phyloP scores from a whole-genome alignment of 1,140 invertebrate genomes.

The Oncopeltus fasciatus region DNA sequence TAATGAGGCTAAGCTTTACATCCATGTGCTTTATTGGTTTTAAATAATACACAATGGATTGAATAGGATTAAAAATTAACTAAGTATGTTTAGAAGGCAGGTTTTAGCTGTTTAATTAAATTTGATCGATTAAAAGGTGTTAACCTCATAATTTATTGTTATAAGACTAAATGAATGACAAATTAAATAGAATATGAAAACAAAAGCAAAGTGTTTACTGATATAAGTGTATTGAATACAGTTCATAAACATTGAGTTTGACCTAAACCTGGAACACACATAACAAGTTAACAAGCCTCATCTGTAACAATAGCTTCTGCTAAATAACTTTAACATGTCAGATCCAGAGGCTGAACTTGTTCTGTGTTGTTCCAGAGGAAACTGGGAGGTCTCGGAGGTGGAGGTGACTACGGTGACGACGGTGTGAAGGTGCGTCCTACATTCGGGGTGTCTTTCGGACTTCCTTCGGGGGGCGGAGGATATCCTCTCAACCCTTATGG shows the following conservation, averaged over 20 bases:
- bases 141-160: not conserved
- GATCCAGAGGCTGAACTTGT: slow-evolving; percentile 2
- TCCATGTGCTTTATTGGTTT: too few relatives aligned
- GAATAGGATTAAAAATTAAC: too few relatives aligned
- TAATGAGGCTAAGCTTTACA: too few relatives aligned
- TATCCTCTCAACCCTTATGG: slow-evolving; percentile 59
- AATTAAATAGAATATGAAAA: too few relatives aligned
- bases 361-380: slow-evolving; percentile 21
- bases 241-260: not conserved
- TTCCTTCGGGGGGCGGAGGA: slow-evolving; percentile 54
- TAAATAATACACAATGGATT: too few relatives aligned
- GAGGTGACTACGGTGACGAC: slow-evolving; percentile 27
- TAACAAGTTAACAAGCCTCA: slow-evolving; percentile 5
- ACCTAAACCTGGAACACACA: not conserved
- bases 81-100: not conserved
- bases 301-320: not conserved
- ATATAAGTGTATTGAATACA: not conserved
- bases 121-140: not conserved
- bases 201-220: too few relatives aligned
- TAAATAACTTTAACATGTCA: not conserved
- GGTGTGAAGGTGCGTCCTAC: slow-evolving; percentile 61
- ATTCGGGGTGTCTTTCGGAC: slow-evolving; percentile 73
- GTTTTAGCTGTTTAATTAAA: not conserved
- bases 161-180: too few relatives aligned
- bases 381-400: slow-evolving; percentile 26